Conservation (phyloP, 2,797 vertebrate species). For the Selene dorsalis region DNA sequence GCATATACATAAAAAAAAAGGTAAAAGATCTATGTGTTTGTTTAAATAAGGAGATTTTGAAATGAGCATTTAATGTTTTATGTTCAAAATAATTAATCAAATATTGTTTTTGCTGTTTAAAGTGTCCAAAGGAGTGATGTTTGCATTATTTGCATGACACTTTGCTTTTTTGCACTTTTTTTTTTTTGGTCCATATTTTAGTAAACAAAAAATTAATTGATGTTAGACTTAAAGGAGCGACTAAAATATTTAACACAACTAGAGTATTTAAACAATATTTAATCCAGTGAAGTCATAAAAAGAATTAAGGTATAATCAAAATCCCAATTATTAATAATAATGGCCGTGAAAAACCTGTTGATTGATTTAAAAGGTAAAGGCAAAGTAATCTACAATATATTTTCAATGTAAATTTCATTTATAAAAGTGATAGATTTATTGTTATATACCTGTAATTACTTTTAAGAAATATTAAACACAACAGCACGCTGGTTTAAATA, state of each 20-base stretch:
- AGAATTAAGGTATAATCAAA: not conserved
- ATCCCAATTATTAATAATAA: not conserved
- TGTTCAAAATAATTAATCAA: not conserved
- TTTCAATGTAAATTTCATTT: not conserved
- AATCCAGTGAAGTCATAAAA: not conserved
- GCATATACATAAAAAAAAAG: too few species aligned
- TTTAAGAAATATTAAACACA: not conserved
- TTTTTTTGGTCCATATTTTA: not conserved
- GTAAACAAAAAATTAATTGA: not conserved
- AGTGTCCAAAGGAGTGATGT: not conserved
- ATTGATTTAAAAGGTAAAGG: slow-evolving; percentile 1
- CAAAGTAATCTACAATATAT: not conserved
- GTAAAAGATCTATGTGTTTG: not conserved
- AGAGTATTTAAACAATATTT: too few species aligned
- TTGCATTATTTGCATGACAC: too few species aligned
- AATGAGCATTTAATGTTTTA: too few species aligned
- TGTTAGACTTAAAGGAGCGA: not conserved
- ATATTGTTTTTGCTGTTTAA: not conserved
- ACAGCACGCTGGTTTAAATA: not conserved
- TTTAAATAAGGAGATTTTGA: not conserved
- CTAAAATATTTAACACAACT: not conserved
- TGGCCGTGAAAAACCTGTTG: not conserved
- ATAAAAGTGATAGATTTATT: not conserved
- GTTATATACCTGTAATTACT: not conserved
- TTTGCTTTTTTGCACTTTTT: not conserved